Evolutionary conservation across 2,113 vertebrate species (phyloP), one percentile per base, ranked within the genome.

Genomic region (Cephalopholis sonnerati): DNA sequence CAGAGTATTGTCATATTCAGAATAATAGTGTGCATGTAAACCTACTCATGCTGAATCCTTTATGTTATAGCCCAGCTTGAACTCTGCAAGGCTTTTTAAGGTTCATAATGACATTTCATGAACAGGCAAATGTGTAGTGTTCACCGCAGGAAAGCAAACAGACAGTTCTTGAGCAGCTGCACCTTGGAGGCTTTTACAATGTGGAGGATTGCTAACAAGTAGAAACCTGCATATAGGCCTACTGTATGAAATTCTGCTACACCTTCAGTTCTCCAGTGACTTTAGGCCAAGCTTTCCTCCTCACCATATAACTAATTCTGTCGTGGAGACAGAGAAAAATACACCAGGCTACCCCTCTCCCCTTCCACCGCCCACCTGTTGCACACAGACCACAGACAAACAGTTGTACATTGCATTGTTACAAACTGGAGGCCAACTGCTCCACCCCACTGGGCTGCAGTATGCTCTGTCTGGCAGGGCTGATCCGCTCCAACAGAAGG

Each of bases 321-420:
- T 91, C 89, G 91, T 93, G 90, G 89, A 90, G 91, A 93, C 92
- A 87, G 87, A 91, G 83, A 66, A 61, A 87, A 93, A 91, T 83
- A 91, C 82, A 82, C 73, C 71, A 84, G 85, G 77, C 85, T 64
- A n/a, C 75, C 87, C 84, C 86, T 46, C 84, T 80, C 68, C 82
- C 70, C 68, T 17, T 73, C 81, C 82, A 77, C 69, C 18, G n/a
- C 77, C 88, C 94, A 95, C 93, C 94, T 94, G 94, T 94, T 76
- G 73, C 79, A 82, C 75, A 74, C 59, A 89, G 88, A 90, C 93
- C 75, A 74, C 59, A 89, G 88, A 90, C 93, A 87, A 87, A 92
- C 93, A 93, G 88, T 90, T 91, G 94, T 72, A 87, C 87, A 83
- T 85, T 90, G 79, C 91, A 93, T 95, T 95, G 93, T 94, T 91